phyloP scores from a whole-genome alignment of 2,888 invertebrate genomes.

The Eupithecia tripunctaria region DNA sequence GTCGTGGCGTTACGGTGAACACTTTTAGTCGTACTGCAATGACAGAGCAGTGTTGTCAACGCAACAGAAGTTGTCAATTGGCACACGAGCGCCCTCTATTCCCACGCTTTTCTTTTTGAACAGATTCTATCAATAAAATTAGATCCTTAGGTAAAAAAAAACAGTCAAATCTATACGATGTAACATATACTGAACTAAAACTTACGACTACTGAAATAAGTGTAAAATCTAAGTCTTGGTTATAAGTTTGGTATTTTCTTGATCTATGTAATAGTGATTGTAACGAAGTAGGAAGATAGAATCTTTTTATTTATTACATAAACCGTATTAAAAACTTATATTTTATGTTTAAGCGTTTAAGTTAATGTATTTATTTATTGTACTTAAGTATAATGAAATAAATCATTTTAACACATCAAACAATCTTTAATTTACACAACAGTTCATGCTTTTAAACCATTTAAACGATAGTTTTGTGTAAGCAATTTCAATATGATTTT shows the following conservation, averaged over 20 bases:
- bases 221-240: neutral
- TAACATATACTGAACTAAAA: no score
- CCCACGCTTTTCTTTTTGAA: no score
- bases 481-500: no score
- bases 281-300: neutral
- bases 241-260: neutral
- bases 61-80: no score
- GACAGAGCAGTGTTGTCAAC: no score
- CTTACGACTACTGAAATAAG: neutral
- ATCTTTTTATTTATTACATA: conserved; percentile 4
- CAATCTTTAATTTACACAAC: neutral
- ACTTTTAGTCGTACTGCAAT: no score
- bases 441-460: neutral
- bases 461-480: no score
- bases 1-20: no score
- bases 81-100: no score
- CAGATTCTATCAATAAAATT: neutral
- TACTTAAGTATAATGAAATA: conserved; percentile 23
- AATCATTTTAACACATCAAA: conserved; percentile 19
- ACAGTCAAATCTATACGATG: neutral
- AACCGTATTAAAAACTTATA: conserved; percentile 1
- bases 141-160: neutral
- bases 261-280: neutral
- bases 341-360: neutral
- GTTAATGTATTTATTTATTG: conserved; percentile 13